phyloP scores from a whole-genome alignment of 2,888 invertebrate genomes.

The Ceratothoa steindachneri region DNA sequence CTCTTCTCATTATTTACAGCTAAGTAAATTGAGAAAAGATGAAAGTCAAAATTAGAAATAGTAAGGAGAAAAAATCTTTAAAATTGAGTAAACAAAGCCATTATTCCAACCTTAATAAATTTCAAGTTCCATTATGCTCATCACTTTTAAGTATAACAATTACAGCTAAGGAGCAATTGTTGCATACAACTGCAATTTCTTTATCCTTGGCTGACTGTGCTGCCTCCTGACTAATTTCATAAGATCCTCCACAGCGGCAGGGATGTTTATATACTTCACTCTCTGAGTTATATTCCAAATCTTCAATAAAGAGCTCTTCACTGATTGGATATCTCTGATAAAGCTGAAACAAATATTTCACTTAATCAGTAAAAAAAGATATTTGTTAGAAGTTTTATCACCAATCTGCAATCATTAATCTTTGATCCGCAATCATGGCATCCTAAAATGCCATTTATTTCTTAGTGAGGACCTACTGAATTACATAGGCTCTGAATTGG shows the following conservation, averaged over 20 bases:
- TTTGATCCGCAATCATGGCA: no score
- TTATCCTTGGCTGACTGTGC: slow-evolving; percentile 31
- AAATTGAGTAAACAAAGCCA: no score
- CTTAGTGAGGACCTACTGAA: no score
- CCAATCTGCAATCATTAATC: no score
- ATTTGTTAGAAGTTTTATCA: no score
- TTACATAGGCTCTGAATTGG: no score
- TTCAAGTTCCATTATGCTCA: slow-evolving; percentile 7
- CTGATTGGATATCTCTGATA: slow-evolving; percentile 45
- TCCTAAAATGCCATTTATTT: no score
- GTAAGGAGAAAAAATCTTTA: background rate
- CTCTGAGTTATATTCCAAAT: slow-evolving; percentile 31
- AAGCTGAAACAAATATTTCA: slow-evolving; percentile 37
- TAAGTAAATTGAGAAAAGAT: no score
- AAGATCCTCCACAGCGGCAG: slow-evolving; percentile 46
- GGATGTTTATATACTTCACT: slow-evolving; percentile 31
- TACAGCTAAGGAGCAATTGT: slow-evolving; percentile 44
- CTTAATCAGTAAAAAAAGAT: no score
- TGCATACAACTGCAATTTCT: slow-evolving; percentile 41
- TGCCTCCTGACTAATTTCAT: slow-evolving; percentile 32
- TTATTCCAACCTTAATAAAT: no score
- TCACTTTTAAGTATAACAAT: slow-evolving; percentile 30
- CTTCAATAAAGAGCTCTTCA: slow-evolving; percentile 43
- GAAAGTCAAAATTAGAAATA: background rate
- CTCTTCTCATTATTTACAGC: background rate